These are phyloP conservation scores for Notothenia rossii DNA, from an alignment of 2,113 vertebrate species.

Conservation along the genomic window DNA sequence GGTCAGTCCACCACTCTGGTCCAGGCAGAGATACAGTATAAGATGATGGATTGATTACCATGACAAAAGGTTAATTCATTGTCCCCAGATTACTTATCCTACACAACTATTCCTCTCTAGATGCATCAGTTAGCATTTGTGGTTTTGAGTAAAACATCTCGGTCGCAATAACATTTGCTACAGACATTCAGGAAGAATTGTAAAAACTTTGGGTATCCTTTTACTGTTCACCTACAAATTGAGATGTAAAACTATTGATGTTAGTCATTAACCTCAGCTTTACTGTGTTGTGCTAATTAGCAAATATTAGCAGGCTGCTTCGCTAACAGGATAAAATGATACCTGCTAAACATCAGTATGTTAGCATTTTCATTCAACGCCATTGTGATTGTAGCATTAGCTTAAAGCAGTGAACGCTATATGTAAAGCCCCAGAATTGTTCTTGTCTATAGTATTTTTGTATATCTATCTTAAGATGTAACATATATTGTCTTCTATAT, in stretches of 20 bases:
- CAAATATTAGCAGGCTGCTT: neutral
- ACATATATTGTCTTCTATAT: too few relatives aligned
- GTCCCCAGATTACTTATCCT: neutral
- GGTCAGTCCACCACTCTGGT: neutral
- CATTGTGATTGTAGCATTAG: neutral
- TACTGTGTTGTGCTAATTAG: neutral
- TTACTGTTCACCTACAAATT: neutral
- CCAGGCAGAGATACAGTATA: too few relatives aligned
- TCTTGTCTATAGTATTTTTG: neutral
- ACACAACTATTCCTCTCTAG: neutral
- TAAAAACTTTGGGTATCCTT: neutral
- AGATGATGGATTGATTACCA: too few relatives aligned
- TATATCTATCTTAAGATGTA: too few relatives aligned
- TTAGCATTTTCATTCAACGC: neutral
- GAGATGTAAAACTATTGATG: neutral
- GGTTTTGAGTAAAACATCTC: neutral
- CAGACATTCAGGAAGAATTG: too few relatives aligned
- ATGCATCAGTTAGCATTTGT: neutral
- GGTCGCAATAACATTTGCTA: too few relatives aligned
- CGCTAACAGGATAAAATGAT: neutral
- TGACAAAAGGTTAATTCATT: too few relatives aligned
- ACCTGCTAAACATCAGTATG: neutral
- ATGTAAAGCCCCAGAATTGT: neutral
- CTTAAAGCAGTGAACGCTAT: neutral
- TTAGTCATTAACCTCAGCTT: neutral